Evolutionary conservation across 2,797 vertebrate species (phyloP).

Genomic region (Avahi laniger): DNA sequence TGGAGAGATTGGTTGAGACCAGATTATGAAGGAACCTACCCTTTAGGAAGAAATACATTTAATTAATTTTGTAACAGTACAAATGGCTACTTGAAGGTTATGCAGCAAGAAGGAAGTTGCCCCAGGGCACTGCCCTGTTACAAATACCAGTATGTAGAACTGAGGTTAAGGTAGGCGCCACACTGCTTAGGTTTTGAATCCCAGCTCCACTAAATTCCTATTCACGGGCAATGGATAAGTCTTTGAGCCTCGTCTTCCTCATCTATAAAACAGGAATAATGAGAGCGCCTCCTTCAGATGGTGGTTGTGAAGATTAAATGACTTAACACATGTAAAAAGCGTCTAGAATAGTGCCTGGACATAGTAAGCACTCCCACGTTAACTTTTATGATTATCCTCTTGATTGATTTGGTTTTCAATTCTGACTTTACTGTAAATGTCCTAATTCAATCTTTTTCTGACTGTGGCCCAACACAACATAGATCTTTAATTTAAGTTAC

Average conservation of each 20-base stretch:
- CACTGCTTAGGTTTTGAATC: neutral
- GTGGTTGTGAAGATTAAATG: neutral
- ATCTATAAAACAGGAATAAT: neutral
- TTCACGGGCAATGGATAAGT: neutral
- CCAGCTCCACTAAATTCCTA: neutral
- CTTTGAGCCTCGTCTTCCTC: neutral
- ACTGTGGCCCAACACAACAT: neutral
- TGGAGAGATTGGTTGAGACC: neutral
- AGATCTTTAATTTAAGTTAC: conserved; percentile 12
- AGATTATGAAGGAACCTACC: neutral
- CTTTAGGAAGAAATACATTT: neutral
- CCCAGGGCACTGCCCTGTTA: neutral
- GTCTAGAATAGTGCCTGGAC: neutral
- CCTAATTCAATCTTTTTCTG: neutral
- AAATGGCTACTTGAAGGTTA: neutral
- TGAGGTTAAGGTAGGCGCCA: neutral
- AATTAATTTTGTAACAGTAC: neutral
- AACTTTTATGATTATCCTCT: neutral
- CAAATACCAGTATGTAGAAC: too few relatives aligned
- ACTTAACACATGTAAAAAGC: neutral
- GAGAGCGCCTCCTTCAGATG: neutral
- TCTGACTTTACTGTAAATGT: conserved; percentile 25
- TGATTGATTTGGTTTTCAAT: neutral
- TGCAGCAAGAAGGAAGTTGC: neutral
- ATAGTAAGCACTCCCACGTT: neutral